These are phyloP conservation scores for Syndactyla subalaris DNA, from an alignment of 2,797 vertebrate species.

Conservation along the genomic window DNA sequence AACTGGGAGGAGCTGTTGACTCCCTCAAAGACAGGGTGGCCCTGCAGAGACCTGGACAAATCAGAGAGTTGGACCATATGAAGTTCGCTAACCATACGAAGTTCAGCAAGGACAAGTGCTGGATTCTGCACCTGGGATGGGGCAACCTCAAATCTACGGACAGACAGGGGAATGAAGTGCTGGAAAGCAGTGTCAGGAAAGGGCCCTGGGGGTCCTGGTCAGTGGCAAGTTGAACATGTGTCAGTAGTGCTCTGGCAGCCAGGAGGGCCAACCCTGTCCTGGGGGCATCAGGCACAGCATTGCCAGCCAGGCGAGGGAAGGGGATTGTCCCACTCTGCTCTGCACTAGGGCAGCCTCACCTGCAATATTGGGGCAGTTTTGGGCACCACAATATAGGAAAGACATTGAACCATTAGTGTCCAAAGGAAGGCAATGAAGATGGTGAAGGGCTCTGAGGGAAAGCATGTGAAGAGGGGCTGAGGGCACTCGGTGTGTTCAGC, in stretches of 20 bases:
- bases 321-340: not conserved
- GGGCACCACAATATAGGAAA: not conserved
- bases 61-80: not conserved
- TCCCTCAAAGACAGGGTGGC: not conserved
- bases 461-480: not conserved
- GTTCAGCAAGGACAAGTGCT: not conserved
- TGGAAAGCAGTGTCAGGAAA: not conserved
- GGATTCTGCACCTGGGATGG: not conserved
- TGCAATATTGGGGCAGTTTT: not conserved
- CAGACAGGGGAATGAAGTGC: not conserved
- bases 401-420: not conserved
- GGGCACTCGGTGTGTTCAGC: not conserved
- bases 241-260: not conserved
- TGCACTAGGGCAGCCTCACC: not conserved
- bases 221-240: not conserved
- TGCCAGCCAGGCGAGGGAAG: accelerated
- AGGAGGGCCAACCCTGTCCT: not conserved
- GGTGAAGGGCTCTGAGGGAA: not conserved
- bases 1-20: not conserved
- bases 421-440: not conserved
- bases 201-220: not conserved
- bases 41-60: not conserved
- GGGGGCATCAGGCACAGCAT: not conserved
- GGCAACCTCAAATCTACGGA: not conserved
- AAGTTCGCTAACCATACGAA: not conserved